Conservation (phyloP, 2,113 vertebrate genomes). For the Apus apus region DNA sequence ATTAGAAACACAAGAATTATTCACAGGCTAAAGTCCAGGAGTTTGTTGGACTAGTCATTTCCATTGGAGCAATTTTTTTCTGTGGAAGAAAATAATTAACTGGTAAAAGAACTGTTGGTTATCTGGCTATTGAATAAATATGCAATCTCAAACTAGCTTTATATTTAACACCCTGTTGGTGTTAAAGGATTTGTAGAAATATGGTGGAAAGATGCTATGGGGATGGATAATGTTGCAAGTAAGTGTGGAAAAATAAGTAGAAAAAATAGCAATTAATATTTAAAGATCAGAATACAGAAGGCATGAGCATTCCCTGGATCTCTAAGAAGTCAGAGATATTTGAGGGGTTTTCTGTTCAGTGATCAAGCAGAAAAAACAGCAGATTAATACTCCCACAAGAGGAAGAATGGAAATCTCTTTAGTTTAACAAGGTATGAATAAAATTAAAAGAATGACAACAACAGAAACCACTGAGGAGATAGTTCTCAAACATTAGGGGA, state of each 20-base stretch:
- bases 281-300: background rate
- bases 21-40: background rate
- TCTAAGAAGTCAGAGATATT: background rate
- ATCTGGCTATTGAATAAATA: background rate
- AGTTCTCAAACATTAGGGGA: background rate
- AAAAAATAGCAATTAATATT: background rate
- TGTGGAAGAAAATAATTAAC: background rate
- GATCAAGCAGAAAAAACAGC: background rate
- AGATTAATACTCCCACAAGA: background rate
- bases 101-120: background rate
- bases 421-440: background rate
- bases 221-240: background rate
- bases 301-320: background rate
- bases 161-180: background rate
- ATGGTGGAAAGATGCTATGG: background rate
- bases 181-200: background rate
- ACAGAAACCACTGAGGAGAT: background rate
- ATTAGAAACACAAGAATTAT: background rate
- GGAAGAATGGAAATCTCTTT: background rate
- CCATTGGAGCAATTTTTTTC: background rate
- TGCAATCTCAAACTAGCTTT: background rate
- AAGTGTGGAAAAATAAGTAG: background rate
- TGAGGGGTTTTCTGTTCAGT: background rate
- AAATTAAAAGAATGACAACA: background rate
- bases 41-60: background rate